Evolutionary conservation across 2,113 vertebrate species (phyloP).

Genomic region (Chiloscyllium plagiosum): DNA sequence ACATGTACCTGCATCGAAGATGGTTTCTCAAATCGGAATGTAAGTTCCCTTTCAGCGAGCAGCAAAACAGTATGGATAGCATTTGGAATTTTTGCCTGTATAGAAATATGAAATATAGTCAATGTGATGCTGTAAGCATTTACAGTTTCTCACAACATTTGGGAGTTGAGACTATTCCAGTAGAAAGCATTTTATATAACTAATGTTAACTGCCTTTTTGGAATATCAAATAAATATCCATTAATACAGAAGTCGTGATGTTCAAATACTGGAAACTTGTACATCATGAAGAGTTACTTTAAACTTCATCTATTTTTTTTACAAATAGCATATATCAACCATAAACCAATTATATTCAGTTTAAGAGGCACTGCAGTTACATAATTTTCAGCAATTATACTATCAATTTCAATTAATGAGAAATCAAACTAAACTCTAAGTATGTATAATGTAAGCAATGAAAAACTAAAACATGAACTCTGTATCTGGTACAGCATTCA

Average conservation of each 20-base stretch:
- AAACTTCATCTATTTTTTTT: background rate
- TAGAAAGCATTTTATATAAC: background rate
- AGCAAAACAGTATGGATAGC: slow-evolving; percentile 69
- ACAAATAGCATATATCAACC: background rate
- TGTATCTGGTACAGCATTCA: background rate
- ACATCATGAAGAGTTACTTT: background rate
- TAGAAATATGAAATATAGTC: slow-evolving; percentile 36
- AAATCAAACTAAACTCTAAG: background rate
- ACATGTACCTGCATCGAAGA: slow-evolving; percentile 63
- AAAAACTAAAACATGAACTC: background rate
- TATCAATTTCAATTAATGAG: background rate
- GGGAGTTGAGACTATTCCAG: background rate
- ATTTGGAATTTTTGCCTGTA: slow-evolving; percentile 57
- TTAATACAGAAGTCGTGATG: background rate
- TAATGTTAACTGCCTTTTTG: background rate
- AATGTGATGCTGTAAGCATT: background rate
- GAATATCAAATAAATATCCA: background rate
- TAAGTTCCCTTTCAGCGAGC: slow-evolving; percentile 63
- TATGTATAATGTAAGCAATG: too few relatives aligned
- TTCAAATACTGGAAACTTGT: background rate
- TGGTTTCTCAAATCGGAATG: slow-evolving; percentile 58
- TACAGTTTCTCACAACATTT: background rate
- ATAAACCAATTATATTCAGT: background rate
- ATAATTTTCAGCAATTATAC: background rate
- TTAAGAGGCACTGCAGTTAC: background rate